Evolutionary conservation across 2,113 vertebrate species (phyloP).

Genomic region (Spheniscus mendiculus): DNA sequence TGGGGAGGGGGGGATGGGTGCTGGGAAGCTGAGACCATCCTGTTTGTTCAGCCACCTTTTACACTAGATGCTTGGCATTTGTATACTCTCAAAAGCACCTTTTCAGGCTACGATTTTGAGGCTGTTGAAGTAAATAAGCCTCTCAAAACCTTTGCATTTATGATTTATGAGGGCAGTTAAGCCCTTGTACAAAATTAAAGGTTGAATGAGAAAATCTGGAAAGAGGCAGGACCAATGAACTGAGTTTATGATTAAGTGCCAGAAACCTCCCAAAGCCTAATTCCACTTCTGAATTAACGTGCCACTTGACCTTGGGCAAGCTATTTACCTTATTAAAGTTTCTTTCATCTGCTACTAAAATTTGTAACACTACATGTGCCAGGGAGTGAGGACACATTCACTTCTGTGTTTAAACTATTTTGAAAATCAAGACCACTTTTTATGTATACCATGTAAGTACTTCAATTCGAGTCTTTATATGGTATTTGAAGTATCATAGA

Average conservation of each 20-base stretch:
- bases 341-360: not conserved
- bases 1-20: not conserved
- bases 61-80: not conserved
- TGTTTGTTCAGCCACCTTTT: not conserved
- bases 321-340: not conserved
- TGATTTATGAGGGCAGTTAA: slow-evolving; percentile 25
- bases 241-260: not conserved
- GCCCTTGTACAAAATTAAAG: not conserved
- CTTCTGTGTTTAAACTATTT: not conserved
- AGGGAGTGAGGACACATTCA: not conserved
- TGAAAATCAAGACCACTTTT: not conserved
- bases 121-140: not conserved
- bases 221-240: not conserved
- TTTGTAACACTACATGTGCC: not conserved
- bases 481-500: not conserved
- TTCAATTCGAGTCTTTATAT: not conserved
- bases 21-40: not conserved
- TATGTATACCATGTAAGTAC: not conserved
- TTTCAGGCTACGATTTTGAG: not conserved
- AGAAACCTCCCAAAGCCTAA: slow-evolving; percentile 6
- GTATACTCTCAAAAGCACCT: not conserved
- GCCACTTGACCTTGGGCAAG: not conserved
- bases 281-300: not conserved
- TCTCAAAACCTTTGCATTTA: not conserved
- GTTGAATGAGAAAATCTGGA: not conserved